Base-by-base conservation (phyloP, 2,113 vertebrate species). In the Columba livia region DNA sequence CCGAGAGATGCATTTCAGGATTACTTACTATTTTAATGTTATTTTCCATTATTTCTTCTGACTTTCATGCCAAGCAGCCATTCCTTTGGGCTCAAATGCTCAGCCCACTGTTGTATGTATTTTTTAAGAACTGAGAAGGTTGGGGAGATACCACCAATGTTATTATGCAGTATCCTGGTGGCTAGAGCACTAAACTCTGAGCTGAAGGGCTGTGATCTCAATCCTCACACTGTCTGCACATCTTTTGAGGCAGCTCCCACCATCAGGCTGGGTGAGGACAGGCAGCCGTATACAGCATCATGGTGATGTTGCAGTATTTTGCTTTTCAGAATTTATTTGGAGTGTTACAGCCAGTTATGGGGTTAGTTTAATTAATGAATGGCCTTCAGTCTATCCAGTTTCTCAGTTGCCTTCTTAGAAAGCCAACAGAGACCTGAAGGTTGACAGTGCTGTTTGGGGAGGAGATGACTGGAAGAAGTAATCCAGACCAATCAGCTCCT, bases 11-110 rank as follows among this genome's bases (percentile, higher is more conserved):
- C 16, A 26, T 70, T 77, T 88, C 75, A 92, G 58, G 40, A 77
- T 90, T 77, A 44, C 47, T 61, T 79, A n/a, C 24, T 80, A 58
- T 83, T 88, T 51, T 65, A 82, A 58, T 64, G 29, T 47, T 82
- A 73, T 58, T 96, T 92, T 82, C 56, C 11, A 1, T 73, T 95
- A 65, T 65, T 89, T 82, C 8, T 81, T 82, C 42, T 85, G 80
- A 54, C 32, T 85, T 80, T 38, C 60, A 38, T 83, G 54, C 42
- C n/a, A 70, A 67, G 25, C 4, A 13, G 23, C 62, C 17, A 17
- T 94, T 92, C n/a, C 19, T 85, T 73, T 80, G 75, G 58, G 28
- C 54, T 88, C 36, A 85, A 85, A 70, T 62, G 40, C n/a, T 90
- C 48, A 36, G 21, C 44, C 44, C 21, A 34, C 44, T 61, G 24